A percentile compares a stretch with the other conserved stretches of the same genome.
Conservation (phyloP, 92 coral and sea anemone species). For the Palythoa grandiflora region DNA sequence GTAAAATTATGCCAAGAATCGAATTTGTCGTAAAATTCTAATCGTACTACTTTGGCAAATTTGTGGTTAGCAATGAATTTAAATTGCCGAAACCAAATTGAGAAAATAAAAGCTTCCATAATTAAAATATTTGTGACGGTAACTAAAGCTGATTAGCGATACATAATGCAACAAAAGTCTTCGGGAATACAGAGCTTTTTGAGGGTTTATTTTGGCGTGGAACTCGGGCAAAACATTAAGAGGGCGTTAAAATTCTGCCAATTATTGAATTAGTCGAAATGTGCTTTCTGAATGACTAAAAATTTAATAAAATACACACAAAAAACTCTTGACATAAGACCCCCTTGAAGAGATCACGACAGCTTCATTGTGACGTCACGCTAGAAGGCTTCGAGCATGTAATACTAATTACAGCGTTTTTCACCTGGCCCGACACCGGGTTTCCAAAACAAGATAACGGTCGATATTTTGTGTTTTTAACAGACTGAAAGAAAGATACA, state of each 20-base stretch:
- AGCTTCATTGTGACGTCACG: slow-evolving; percentile 1
- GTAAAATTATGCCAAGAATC: background rate
- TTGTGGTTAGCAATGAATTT: slow-evolving; percentile 16
- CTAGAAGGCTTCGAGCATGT: background rate
- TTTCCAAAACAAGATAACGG: background rate
- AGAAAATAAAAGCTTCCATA: slow-evolving; percentile 8
- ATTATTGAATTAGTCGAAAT: slow-evolving; percentile 3
- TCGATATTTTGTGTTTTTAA: background rate
- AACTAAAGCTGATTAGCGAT: background rate
- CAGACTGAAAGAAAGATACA: background rate
- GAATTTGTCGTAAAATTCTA: background rate
- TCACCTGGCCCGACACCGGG: background rate
- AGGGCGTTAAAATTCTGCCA: background rate
- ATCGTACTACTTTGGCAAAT: slow-evolving; percentile 1
- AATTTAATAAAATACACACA: background rate
- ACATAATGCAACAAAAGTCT: background rate
- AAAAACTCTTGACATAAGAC: background rate
- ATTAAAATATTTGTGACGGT: slow-evolving; percentile 25
- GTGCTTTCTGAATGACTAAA: background rate
- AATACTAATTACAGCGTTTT: background rate
- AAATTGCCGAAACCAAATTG: slow-evolving; percentile 16
- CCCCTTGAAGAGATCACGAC: background rate
- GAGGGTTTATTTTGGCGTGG: background rate
- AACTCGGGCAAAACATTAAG: background rate
- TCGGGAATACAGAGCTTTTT: background rate